A percentile compares a stretch with the other conserved stretches of the same genome.
Evolutionary conservation across 2,888 invertebrate species (phyloP).

Genomic region (Nysson spinosus): DNA sequence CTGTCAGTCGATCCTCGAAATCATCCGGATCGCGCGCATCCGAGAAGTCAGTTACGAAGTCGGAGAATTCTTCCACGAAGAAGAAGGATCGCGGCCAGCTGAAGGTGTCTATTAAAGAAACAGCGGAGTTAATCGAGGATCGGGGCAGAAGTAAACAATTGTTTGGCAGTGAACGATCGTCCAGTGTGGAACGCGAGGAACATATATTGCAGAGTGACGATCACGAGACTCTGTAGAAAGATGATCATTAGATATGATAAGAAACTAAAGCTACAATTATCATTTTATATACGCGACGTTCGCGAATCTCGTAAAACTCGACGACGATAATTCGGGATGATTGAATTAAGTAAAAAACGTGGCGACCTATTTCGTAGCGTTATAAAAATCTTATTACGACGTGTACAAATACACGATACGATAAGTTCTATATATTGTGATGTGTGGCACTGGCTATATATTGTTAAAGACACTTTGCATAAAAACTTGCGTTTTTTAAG

Average conservation of each 20-base stretch:
- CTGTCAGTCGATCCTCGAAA: slow-evolving; percentile 62
- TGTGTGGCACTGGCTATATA: no score
- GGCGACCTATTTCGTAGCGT: no score
- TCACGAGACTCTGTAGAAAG: slow-evolving; percentile 8
- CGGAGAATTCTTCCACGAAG: slow-evolving; percentile 66
- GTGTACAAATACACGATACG: no score
- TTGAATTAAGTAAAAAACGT: no score
- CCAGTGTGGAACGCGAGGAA: slow-evolving; percentile 21
- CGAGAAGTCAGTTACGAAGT: slow-evolving; percentile 59
- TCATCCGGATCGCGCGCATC: slow-evolving; percentile 59
- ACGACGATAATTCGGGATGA: no score
- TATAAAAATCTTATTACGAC: no score
- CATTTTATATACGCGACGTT: no score
- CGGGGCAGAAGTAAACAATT: slow-evolving; percentile 49
- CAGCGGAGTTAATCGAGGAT: slow-evolving; percentile 76
- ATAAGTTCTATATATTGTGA: no score
- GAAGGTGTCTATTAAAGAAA: slow-evolving; percentile 78
- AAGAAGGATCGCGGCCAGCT: slow-evolving; percentile 70
- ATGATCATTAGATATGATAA: not conserved
- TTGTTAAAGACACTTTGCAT: not conserved
- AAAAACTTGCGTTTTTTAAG: not conserved
- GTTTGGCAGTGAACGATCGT: slow-evolving; percentile 36
- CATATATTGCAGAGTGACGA: slow-evolving; percentile 12
- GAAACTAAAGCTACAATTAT: not conserved
- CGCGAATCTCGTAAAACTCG: no score